Evolutionary conservation across 2,797 vertebrate species (phyloP), one percentile per base, ranked within the genome.

Genomic region (Fratercula arctica): DNA sequence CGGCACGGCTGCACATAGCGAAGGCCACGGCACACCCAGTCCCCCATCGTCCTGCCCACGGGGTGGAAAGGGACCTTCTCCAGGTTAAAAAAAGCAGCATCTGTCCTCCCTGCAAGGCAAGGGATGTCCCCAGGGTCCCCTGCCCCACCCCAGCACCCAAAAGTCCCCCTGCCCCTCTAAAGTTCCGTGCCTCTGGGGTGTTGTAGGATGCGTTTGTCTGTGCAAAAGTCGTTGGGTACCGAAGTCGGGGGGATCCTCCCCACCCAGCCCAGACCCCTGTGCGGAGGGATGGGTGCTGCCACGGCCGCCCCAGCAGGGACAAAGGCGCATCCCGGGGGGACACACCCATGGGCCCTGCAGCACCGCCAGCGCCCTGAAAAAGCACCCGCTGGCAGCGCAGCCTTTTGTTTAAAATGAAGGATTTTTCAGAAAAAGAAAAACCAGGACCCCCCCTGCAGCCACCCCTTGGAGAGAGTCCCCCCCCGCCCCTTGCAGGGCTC

Each of bases 1-100:
- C 4, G 1, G 29, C 25, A 43, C 1, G 6, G 33, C 57, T 3
- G 3, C 35, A 15, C 6, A 0, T 1, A 0, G 20, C 11, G 6
- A 35, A 33, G 59, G 25, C 57, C 83, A 12, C 1, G 21, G 4
- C 83, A 88, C 69, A 48, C 39, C 26, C 95, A 43, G 33, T 5
- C 5, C 50, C 57, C 24, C 1, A 0, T 10, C 6, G 1, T 50
- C 41, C 77, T 25, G n/a, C 54, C 73, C 2, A 1, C 1, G 4
- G 63, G 73, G 29, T 2, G 3, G 57, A 61, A 75, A 89, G 11
- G 7, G 46, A 85, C n/a, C 61, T 68, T 37, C 1, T 3, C 16
- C 0, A 3, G 19, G 2, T 48, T 26, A 26, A 37, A 85, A 45
- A 15, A 2, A n/a, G 20, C 50, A 2, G 23, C 61, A 64, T n/a